These are phyloP conservation scores for Pyrrhosoma nymphula DNA, from an alignment of 2,888 invertebrate genomes.

Conservation along the genomic window DNA sequence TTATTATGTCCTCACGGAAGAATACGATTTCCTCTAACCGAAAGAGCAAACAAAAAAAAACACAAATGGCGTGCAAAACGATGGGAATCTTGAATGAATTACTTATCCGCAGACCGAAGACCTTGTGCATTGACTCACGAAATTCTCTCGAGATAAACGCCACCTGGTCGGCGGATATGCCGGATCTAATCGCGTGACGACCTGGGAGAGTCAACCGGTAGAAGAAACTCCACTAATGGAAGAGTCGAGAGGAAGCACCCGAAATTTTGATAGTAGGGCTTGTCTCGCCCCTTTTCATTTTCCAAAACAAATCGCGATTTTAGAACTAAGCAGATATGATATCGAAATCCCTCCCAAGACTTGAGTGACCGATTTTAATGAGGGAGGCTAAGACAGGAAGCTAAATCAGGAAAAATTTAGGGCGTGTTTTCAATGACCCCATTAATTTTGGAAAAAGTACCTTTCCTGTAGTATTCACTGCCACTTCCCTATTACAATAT, in stretches of 20 bases:
- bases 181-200: slow-evolving; percentile 10
- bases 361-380: not conserved
- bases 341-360: not conserved
- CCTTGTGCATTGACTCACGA: slow-evolving; percentile 41
- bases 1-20: no score
- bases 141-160: not conserved
- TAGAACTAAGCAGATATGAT: no score
- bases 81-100: slow-evolving; percentile 36
- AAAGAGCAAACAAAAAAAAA: not conserved
- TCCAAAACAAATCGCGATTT: not conserved
- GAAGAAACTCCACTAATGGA: not conserved
- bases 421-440: no score
- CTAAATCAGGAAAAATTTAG: no score
- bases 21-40: not conserved
- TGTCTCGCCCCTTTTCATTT: not conserved
- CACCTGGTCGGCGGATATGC: slow-evolving; percentile 41
- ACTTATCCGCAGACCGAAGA: not conserved
- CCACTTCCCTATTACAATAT: no score
- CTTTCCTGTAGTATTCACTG: no score
- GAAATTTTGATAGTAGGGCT: not conserved
- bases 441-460: no score
- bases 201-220: not conserved
- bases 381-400: no score
- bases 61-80: slow-evolving; percentile 20
- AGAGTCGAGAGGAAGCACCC: not conserved